Conservation (phyloP, 1,140 invertebrate genomes). For the Mesaphorura yosii region DNA sequence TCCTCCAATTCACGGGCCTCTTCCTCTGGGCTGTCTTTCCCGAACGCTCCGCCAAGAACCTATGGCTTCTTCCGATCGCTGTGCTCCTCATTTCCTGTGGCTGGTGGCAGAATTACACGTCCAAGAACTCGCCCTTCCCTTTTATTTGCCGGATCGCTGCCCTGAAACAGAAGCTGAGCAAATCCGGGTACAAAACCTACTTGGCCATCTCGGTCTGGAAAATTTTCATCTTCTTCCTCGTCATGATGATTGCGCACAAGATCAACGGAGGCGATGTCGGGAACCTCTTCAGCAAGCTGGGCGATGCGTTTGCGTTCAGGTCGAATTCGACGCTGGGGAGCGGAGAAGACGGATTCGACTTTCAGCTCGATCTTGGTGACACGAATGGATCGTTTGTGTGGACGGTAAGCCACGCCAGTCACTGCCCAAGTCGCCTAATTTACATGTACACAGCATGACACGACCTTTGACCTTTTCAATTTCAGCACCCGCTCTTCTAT, state of each 20-base stretch:
- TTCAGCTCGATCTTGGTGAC: no score
- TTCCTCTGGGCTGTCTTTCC: conserved; percentile 22
- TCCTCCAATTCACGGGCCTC: conserved; percentile 30
- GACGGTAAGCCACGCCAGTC: no score
- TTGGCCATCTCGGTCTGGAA: conserved; percentile 36
- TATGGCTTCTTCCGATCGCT: conserved; percentile 39
- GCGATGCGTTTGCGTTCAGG: conserved; percentile 1
- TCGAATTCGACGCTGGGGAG: no score
- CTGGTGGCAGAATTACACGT: conserved; percentile 45
- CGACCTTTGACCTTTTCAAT: no score
- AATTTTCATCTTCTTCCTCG: conserved; percentile 34
- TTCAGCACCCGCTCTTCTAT: neutral
- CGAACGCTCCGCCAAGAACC: conserved; percentile 8
- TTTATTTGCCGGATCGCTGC: conserved; percentile 30
- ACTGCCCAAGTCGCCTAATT: no score
- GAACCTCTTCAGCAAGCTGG: neutral
- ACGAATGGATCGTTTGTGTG: no score
- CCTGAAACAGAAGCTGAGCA: conserved; percentile 35
- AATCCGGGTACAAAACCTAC: conserved; percentile 39
- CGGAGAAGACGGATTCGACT: no score
- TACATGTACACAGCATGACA: no score
- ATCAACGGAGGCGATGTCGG: conserved; percentile 1
- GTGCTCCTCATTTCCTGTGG: conserved; percentile 41
- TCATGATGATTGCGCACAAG: conserved; percentile 14
- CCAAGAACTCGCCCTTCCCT: conserved; percentile 27